Evolutionary conservation across 1,140 invertebrate genomes (phyloP).

Genomic region (Uloborus diversus): DNA sequence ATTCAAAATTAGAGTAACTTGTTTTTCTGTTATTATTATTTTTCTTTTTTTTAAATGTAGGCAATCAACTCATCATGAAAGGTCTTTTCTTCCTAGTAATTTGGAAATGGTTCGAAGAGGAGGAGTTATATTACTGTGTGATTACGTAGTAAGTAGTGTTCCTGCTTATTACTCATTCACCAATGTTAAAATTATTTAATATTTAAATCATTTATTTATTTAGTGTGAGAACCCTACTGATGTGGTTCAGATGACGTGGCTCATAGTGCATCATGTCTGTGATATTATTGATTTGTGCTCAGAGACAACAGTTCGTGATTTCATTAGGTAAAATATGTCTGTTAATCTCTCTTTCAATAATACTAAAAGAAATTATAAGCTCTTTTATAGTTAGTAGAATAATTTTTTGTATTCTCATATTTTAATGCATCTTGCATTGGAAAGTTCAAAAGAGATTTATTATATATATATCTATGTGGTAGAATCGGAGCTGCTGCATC

Average conservation of each 20-base stretch:
- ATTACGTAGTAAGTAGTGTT: slow-evolving; percentile 72
- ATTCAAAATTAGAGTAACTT: too few species aligned
- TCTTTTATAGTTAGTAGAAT: too few species aligned
- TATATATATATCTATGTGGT: too few species aligned
- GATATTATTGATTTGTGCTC: slow-evolving; percentile 72
- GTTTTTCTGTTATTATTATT: too few species aligned
- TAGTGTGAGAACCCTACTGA: slow-evolving; percentile 76
- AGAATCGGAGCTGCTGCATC: too few species aligned
- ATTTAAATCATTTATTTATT: slow-evolving; percentile 18
- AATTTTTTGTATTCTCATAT: too few species aligned
- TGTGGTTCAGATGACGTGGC: slow-evolving; percentile 78
- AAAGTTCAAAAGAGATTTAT: too few species aligned
- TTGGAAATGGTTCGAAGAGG: slow-evolving; percentile 71
- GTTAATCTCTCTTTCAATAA: too few species aligned
- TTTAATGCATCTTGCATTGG: too few species aligned
- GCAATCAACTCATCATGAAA: background rate
- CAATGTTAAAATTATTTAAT: background rate
- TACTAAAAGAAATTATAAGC: too few species aligned
- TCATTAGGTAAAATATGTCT: slow-evolving; percentile 66
- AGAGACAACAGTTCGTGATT: slow-evolving; percentile 74
- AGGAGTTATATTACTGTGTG: slow-evolving; percentile 74
- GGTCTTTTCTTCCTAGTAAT: slow-evolving; percentile 62
- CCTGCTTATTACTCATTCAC: background rate
- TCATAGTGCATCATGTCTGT: slow-evolving; percentile 78
- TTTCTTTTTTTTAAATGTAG: slow-evolving; percentile 9